Base-by-base conservation (phyloP, 2,888 invertebrate species). In the Oligia latruncula region DNA sequence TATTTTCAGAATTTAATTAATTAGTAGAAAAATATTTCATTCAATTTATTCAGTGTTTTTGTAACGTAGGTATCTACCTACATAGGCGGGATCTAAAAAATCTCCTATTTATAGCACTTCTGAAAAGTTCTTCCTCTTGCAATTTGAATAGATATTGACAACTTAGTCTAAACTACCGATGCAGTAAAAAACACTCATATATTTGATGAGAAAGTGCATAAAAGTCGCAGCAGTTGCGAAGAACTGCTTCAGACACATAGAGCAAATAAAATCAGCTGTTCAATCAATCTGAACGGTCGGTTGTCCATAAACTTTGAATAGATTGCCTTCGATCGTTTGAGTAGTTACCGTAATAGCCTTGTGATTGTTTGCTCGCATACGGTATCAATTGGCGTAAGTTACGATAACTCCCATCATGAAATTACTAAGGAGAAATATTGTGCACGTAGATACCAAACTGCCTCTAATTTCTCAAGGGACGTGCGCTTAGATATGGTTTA, bases 261-360 rank as follows among this genome's bases (percentile, higher is more conserved):
- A 90, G 87, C 92, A 94, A 95, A 94, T 94, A 95, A 93, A 93
- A 93, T 94, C 93, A 93, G 92, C 92, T 92, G 89, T 92, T 93
- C 93, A 93, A 95, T 95, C 95, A 95, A 95, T 94, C 92, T 91
- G 90, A 90, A 89, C 90, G 89, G 88, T 89, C 89, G 88, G 88
- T 92, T 92, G 92, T 92, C 93, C 92, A 92, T 93, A 91, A 94
- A 94, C 93, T 94, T 95, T 94, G 95, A 95, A 94, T 95, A 96
- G 93, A 96, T 95, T 96, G 94, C 91, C 92, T 93, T 94, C 92
- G 93, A 93, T 93, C 93, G 92, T 86, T 86, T 81, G 87, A 92
- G 92, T 95, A 95, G 95, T 95, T 93, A 95, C 90, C 90, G 90
- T 95, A 95, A 96, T 95, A 89, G 93, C 89, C 87, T 89, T 87